Base-by-base conservation (phyloP, 2,113 vertebrate genomes). In the Blennius ocellaris region DNA sequence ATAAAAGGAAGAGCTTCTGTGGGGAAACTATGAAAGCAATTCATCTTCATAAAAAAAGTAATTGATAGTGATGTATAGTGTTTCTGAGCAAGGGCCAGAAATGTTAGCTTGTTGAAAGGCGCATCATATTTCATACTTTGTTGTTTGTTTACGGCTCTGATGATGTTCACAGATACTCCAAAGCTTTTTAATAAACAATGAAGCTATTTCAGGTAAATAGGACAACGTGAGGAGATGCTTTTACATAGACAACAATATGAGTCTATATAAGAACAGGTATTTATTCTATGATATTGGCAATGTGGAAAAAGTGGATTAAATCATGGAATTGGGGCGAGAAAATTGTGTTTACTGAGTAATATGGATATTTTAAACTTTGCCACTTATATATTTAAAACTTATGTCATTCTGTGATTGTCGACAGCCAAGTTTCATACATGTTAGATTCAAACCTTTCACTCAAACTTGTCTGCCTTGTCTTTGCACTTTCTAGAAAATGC, bases 61-160 rank as follows among this genome's bases (percentile, higher is more conserved):
- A 89, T 68, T 84, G 71, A 82, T 81, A 44, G 76, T 81, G 83
- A 86, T 81, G 81, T 55, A 85, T 88, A 45, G 82, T 51, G 60
- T 69, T 79, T 72, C 65, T 61, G 72, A 87, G 68, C 38, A 4
- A 39, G 55, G 65, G 48, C 60, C 53, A 53, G 43, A 68, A 57
- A 49, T 40, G 44, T 67, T 54, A 15, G 73, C 66, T 56, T n/a
- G 50, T 58, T 52, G 39, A 73, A 64, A 78, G 52, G 48, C 14
- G 16, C 66, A 77, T 68, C 76, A 82, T 84, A 79, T 83, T 86
- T 86, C 73, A 62, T 61, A 66, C 84, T 81, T 84, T 84, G 78
- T 50, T 78, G 81, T 81, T 81, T 81, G 82, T 85, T 87, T 85
- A 78, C 68, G 54, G 71, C 74, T 50, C 14, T 30, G 41, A 50